phyloP scores from a whole-genome alignment of 2,888 invertebrate species.

The Pheosia gnoma region DNA sequence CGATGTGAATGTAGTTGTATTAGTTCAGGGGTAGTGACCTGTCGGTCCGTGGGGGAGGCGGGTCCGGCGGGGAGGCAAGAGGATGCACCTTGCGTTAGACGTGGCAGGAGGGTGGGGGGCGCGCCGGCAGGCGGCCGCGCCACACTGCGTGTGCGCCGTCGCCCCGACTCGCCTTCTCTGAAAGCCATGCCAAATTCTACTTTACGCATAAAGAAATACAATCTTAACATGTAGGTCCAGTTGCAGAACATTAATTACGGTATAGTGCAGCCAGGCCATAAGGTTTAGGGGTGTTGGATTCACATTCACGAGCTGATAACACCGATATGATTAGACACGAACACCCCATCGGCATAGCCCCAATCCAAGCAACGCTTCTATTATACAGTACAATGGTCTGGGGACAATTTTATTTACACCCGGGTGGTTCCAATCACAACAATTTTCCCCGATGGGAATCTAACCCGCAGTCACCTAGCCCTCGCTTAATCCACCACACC shows the following conservation, averaged over 20 bases:
- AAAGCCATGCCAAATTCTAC: constrained; percentile 38
- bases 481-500: too few species aligned
- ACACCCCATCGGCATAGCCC: too few species aligned
- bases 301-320: background rate
- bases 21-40: constrained; percentile 29
- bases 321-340: background rate
- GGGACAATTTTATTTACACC: too few species aligned
- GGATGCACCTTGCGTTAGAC: constrained; percentile 53
- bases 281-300: constrained; percentile 13
- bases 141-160: constrained; percentile 58
- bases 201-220: constrained; percentile 18
- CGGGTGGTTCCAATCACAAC: too few species aligned
- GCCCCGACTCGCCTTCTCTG: constrained; percentile 72
- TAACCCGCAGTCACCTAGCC: too few species aligned
- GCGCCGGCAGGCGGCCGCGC: constrained; percentile 70
- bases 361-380: too few species aligned
- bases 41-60: constrained; percentile 43
- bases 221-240: constrained; percentile 14
- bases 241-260: constrained; percentile 8
- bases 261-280: constrained; percentile 31
- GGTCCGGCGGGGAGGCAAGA: constrained; percentile 15
- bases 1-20: constrained; percentile 22
- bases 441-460: too few species aligned
- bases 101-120: constrained; percentile 72
- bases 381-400: too few species aligned